These are phyloP conservation scores for Drosophila antonietae DNA, from an alignment of 2,888 invertebrate species.

Conservation along the genomic window DNA sequence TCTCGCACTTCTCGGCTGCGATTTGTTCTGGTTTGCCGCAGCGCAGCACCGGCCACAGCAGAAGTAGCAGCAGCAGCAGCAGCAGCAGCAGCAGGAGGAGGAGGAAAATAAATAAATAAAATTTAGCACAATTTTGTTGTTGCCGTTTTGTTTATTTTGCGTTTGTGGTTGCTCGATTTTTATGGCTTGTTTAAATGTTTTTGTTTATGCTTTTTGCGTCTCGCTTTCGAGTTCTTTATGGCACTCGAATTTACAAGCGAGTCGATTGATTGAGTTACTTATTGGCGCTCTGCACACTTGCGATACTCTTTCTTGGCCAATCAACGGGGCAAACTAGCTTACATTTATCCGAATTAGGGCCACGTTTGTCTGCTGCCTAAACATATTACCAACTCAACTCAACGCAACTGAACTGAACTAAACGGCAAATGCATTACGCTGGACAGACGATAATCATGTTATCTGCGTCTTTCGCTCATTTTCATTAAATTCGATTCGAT, in stretches of 20 bases:
- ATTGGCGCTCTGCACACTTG: slow-evolving; percentile 24
- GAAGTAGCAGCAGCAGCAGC: not conserved
- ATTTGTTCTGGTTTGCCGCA: slow-evolving; percentile 53
- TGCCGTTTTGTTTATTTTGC: slow-evolving; percentile 56
- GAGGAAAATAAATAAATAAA: slow-evolving; percentile 60
- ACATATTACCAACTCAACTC: not conserved
- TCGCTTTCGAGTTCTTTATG: slow-evolving; percentile 30
- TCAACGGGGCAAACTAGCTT: slow-evolving; percentile 17
- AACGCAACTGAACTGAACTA: not conserved
- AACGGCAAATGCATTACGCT: not conserved
- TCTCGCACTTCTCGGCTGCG: slow-evolving; percentile 51
- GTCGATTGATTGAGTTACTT: slow-evolving; percentile 74
- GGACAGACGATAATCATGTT: slow-evolving; percentile 53
- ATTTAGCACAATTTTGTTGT: slow-evolving; percentile 63
- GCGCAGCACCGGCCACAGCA: not conserved
- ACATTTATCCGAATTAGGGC: slow-evolving; percentile 19
- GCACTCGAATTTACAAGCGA: slow-evolving; percentile 45
- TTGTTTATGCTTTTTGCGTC: slow-evolving; percentile 24
- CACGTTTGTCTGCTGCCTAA: slow-evolving; percentile 1
- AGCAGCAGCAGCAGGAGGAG: not conserved
- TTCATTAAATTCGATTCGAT: slow-evolving; percentile 68
- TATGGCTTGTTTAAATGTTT: slow-evolving; percentile 67
- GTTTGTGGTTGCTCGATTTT: slow-evolving; percentile 60
- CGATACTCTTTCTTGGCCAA: slow-evolving; percentile 23
- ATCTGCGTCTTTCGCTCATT: slow-evolving; percentile 52